Evolutionary conservation across 2,113 vertebrate species (phyloP), one percentile per base, ranked within the genome.

Genomic region (Podarcis cretensis): DNA sequence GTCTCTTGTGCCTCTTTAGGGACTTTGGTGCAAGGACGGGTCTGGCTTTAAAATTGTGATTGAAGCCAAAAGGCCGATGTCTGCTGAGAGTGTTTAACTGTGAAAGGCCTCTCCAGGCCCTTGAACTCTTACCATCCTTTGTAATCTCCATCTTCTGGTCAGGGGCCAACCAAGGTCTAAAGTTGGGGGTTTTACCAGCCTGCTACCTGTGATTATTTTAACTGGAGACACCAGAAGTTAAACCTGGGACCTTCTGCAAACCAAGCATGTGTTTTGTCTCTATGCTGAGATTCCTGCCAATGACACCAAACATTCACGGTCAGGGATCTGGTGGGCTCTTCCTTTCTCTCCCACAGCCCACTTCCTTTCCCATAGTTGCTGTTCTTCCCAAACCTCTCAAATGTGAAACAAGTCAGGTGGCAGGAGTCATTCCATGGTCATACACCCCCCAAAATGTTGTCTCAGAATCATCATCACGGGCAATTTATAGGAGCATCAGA

Each of bases 1-100:
- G 21, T 74, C 54, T 76, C 20, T 75, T 35, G n/a, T 14, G 57
- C n/a, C 71, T 88, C 57, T 20, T 8, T 35, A 14, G 81, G 83
- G 83, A 90, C 90, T 89, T 82, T 83, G 0, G 2, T 83, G 69
- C 75, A 25, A 54, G 87, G 89, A 73, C n/a, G 78, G 74, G 68
- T 35, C 74, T 87, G 77, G 65, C n/a, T 68, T 91, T 77, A 79
- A 88, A 92, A 89, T 40, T 63, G 85, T 69, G 85, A 30, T 71
- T 13, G 83, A 83, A 84, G 35, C 0, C 48, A 78, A 77, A 32
- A 25, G n/a, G 37, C 74, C 12, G 1, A 1, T 21, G 16, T 43
- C 16, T 40, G 4, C n/a, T 73, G 69, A 63, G 25, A 30, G 9
- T 13, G 3, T 32, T 69, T 54, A 35, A 9, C 54, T 54, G 63